Evolutionary conservation across 2,113 vertebrate genomes (phyloP).

Genomic region (Sporophila hypoxantha): DNA sequence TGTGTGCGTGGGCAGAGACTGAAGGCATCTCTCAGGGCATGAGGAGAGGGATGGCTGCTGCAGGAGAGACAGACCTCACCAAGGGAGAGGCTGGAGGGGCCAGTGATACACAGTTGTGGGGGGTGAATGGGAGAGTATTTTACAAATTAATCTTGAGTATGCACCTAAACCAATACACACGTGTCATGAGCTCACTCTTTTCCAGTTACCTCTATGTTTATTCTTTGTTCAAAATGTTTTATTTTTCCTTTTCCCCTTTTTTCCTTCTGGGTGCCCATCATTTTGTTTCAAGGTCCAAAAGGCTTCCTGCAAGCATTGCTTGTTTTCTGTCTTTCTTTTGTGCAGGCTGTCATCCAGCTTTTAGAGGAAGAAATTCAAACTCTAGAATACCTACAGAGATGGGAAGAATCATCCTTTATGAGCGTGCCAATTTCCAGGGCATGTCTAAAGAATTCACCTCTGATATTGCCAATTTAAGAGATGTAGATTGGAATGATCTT

Average conservation of each 20-base stretch:
- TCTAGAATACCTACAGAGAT: background rate
- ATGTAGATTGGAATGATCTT: background rate
- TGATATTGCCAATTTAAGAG: background rate
- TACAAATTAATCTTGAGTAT: fast-evolving
- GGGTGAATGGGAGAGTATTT: background rate
- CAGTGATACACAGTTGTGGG: background rate
- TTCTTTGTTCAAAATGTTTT: background rate
- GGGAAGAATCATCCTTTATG: slow-evolving; percentile 28
- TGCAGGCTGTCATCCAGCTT: background rate
- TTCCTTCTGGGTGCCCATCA: fast-evolving
- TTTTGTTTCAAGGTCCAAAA: background rate
- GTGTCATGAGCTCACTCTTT: background rate
- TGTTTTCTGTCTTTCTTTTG: background rate
- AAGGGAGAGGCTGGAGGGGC: background rate
- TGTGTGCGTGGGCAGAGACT: background rate
- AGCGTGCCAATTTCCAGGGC: background rate
- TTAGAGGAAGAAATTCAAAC: background rate
- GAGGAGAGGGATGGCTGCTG: background rate
- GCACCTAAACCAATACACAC: background rate
- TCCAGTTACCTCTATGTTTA: background rate
- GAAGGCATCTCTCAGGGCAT: background rate
- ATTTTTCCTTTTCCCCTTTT: background rate
- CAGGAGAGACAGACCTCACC: background rate
- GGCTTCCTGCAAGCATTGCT: background rate
- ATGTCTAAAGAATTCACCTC: background rate